Conservation (phyloP, 2,797 vertebrate genomes). For the Cyprinodon diabolis region DNA sequence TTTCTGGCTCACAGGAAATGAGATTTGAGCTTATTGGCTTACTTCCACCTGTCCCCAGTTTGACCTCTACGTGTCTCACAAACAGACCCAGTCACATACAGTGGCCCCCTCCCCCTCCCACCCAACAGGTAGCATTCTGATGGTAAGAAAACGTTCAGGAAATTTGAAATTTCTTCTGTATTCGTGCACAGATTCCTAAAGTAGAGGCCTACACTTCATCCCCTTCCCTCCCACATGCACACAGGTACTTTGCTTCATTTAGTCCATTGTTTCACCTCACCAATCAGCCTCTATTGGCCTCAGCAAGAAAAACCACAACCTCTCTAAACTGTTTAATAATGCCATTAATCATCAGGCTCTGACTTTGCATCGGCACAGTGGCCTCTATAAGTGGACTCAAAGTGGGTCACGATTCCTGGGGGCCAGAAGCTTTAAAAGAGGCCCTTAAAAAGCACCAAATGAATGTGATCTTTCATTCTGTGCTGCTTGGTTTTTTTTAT, state of each 20-base stretch:
- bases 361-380: slow-evolving; percentile 38
- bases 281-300: slow-evolving; percentile 62
- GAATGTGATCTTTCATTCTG: slow-evolving; percentile 48
- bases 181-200: slow-evolving; percentile 1
- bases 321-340: slow-evolving; percentile 64
- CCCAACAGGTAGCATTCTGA: background rate
- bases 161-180: background rate
- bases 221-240: slow-evolving; percentile 5
- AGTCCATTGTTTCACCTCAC: slow-evolving; percentile 65
- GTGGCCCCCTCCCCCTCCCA: background rate
- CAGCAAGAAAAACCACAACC: slow-evolving; percentile 52
- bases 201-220: background rate
- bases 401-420: slow-evolving; percentile 54
- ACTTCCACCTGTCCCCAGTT: slow-evolving; percentile 64
- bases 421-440: slow-evolving; percentile 31
- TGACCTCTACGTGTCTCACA: slow-evolving; percentile 56
- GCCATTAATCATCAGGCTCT: slow-evolving; percentile 60
- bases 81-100: slow-evolving; percentile 4
- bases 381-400: slow-evolving; percentile 45
- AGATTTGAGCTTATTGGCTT: slow-evolving; percentile 68
- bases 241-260: slow-evolving; percentile 45
- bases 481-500: slow-evolving; percentile 3
- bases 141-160: slow-evolving; percentile 8
- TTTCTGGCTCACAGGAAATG: slow-evolving; percentile 66
- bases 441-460: slow-evolving; percentile 51